Base-by-base conservation (phyloP, 2,113 vertebrate genomes). In the Procavia capensis region DNA sequence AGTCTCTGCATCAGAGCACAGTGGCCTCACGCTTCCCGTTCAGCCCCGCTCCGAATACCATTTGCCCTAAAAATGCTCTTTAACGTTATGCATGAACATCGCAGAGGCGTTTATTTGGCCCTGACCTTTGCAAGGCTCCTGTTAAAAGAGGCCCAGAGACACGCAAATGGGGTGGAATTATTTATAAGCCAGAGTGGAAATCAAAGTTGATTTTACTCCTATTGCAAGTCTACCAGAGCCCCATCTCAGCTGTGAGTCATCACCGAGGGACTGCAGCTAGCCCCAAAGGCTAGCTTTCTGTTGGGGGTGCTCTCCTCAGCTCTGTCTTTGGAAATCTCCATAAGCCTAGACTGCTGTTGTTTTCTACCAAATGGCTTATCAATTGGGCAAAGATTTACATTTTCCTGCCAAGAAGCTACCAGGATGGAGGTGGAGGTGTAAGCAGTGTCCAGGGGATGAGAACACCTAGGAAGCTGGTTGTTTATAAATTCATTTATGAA, bases 91-190 rank as follows among this genome's bases (percentile, higher is more conserved):
- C 89, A 50, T 61, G 92, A 93, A 97, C 57, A 96, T 63, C 43
- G 95, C 92, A 94, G 86, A 97, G 95, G 91, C 43, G 68, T 96
- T 90, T 97, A 94, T 68, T 94, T 97, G 94, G 81, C 89, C 87
- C 94, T 97, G 86, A 95, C 96, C 96, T 98, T 98, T 98, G 94
- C 93, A 66, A 8, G 17, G 11, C 80, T 97, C 79, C 61, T 86
- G 80, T 80, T 97, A 90, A 95, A 96, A 94, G 87, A 84, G 63
- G 41, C 84, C 95, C 94, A 54, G 61, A 22, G 83, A 91, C 90
- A 97, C 95, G 96, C 79, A 97, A 97, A 93, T 59, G 88, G 88
- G 91, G 41, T 68, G 97, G 95, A 97, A 97, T 97, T 98, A 94
- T 97, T 98, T 95, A 91, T 96, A 88, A 92, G 50, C 85, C 90